Evolutionary conservation across 2,113 vertebrate species (phyloP).

Genomic region (Pituophis catenifer): DNA sequence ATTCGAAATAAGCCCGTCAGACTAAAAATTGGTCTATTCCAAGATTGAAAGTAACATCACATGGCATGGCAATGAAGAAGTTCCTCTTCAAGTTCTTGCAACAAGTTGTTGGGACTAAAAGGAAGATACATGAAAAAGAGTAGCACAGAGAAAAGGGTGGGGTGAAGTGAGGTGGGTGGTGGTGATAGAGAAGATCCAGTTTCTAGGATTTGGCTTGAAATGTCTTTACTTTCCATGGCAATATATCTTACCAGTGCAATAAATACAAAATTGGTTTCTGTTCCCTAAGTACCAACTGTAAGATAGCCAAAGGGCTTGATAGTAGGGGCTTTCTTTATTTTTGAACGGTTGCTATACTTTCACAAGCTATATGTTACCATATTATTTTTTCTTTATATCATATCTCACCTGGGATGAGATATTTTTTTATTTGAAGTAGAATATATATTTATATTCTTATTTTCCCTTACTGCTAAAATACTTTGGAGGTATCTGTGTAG

Average conservation of each 20-base stretch:
- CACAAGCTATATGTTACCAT: background rate
- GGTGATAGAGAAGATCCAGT: background rate
- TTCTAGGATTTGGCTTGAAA: background rate
- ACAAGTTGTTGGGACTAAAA: background rate
- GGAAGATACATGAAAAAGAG: background rate
- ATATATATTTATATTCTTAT: background rate
- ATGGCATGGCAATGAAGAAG: background rate
- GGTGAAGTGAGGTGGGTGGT: background rate
- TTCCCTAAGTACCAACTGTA: background rate
- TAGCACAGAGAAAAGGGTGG: background rate
- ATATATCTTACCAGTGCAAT: background rate
- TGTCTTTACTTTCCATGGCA: background rate
- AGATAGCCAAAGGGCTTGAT: background rate
- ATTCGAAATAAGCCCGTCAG: background rate
- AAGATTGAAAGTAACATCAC: background rate
- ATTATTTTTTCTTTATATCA: background rate
- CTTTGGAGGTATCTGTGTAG: background rate
- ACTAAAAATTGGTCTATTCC: background rate
- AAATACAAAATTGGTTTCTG: background rate
- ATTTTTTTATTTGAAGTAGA: background rate
- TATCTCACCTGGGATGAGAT: background rate
- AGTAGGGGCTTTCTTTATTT: background rate
- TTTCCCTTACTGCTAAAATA: background rate
- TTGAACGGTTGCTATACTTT: background rate
- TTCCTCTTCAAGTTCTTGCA: background rate